A percentile compares a stretch with the other conserved stretches of the same genome.
Evolutionary conservation across 2,888 invertebrate genomes (phyloP).

Genomic region (Harpalus rubripes): DNA sequence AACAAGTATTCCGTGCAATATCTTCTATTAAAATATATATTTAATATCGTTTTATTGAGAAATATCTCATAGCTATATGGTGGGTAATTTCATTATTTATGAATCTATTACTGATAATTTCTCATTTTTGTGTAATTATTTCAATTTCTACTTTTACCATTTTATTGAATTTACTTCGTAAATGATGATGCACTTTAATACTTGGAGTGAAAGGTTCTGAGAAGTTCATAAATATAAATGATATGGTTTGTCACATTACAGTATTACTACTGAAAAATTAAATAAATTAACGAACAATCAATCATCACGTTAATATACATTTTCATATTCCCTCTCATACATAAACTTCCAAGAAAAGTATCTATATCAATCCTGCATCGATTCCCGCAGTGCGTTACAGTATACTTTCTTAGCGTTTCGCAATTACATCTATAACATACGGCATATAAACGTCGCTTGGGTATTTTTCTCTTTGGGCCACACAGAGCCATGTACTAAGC

Average conservation of each 20-base stretch:
- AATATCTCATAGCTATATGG: too few relatives aligned
- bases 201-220: too few relatives aligned
- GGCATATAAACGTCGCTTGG: conserved; percentile 32
- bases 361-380: not conserved
- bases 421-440: conserved; percentile 35
- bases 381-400: conserved; percentile 6
- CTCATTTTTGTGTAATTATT: too few relatives aligned
- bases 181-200: too few relatives aligned
- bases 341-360: not conserved
- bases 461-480: conserved; percentile 7
- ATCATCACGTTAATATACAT: not conserved
- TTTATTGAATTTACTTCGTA: too few relatives aligned
- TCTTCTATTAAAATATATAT: too few relatives aligned
- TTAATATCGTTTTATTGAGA: too few relatives aligned
- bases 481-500: not conserved
- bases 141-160: too few relatives aligned
- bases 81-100: too few relatives aligned
- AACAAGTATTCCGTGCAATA: too few relatives aligned
- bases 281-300: not conserved
- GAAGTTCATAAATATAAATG: too few relatives aligned
- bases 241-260: not conserved
- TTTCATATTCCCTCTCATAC: not conserved
- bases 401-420: conserved; percentile 5
- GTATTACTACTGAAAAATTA: not conserved
- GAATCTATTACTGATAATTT: too few relatives aligned